Evolutionary conservation across 2,888 invertebrate genomes (phyloP).

Genomic region (Ceraclea dissimilis): DNA sequence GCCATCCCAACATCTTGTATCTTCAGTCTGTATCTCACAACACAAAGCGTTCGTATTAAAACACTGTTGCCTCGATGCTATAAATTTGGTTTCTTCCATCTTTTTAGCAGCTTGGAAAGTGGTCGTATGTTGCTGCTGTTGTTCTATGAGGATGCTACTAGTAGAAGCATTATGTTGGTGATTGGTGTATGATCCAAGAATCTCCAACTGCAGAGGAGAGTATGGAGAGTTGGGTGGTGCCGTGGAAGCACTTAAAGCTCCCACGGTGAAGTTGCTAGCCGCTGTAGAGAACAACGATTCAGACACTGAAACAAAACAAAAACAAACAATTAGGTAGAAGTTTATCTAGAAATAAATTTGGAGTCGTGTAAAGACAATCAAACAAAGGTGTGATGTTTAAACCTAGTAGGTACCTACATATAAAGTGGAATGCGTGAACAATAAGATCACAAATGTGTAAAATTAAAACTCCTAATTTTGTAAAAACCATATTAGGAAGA

Average conservation of each 20-base stretch:
- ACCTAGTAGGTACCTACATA: no score
- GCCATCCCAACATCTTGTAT: constrained; percentile 34
- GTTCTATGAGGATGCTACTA: constrained; percentile 26
- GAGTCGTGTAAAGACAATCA: no score
- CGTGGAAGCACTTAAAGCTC: constrained; percentile 55
- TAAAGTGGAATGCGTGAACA: no score
- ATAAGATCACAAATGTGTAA: no score
- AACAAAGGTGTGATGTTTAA: no score
- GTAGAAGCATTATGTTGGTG: constrained; percentile 30
- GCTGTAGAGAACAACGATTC: constrained; percentile 63
- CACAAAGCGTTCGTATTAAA: constrained; percentile 27
- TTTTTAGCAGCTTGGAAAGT: constrained; percentile 26
- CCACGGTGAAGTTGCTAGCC: constrained; percentile 45
- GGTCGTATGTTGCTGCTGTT: constrained; percentile 31
- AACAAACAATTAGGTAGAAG: no score
- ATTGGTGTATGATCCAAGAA: constrained; percentile 50
- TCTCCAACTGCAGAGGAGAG: constrained; percentile 59
- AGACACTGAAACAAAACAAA: constrained; percentile 42
- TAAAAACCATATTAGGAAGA: no score
- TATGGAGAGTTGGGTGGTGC: constrained; percentile 63
- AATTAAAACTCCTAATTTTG: no score
- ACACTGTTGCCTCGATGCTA: constrained; percentile 27
- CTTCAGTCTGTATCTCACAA: constrained; percentile 30
- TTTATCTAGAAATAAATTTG: no score
- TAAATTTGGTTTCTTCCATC: constrained; percentile 34